Conservation (phyloP, 2,888 invertebrate genomes). For the Sipha maydis region DNA sequence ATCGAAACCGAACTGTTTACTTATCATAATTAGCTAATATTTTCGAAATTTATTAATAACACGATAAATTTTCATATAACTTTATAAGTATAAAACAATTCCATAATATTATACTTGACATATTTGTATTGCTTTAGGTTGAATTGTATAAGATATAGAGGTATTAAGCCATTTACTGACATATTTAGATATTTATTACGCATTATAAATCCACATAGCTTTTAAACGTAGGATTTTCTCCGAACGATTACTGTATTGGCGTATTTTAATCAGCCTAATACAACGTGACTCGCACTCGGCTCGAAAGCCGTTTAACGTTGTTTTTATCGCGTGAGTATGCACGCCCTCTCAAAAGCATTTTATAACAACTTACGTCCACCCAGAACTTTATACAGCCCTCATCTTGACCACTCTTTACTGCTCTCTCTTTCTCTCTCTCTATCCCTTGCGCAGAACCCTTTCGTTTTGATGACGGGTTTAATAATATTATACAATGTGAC, state of each 20-base stretch:
- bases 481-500: conserved; percentile 22
- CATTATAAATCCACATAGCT: not conserved
- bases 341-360: not conserved
- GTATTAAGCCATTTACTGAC: no score
- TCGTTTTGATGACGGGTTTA: not conserved
- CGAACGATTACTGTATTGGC: not conserved
- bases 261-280: conserved; percentile 34
- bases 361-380: not conserved
- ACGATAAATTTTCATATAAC: no score
- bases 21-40: no score
- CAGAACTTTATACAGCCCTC: not conserved
- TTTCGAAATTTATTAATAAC: no score
- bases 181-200: no score
- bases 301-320: not conserved
- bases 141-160: no score
- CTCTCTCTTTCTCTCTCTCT: not conserved
- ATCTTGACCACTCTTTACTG: not conserved
- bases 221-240: not conserved
- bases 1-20: no score
- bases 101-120: no score
- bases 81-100: no score
- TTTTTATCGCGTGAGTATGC: not conserved
- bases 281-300: not conserved
- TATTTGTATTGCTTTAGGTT: no score
- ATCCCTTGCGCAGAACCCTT: not conserved